These are phyloP conservation scores for Adelphocoris suturalis DNA, from an alignment of 2,888 invertebrate species.

Conservation along the genomic window DNA sequence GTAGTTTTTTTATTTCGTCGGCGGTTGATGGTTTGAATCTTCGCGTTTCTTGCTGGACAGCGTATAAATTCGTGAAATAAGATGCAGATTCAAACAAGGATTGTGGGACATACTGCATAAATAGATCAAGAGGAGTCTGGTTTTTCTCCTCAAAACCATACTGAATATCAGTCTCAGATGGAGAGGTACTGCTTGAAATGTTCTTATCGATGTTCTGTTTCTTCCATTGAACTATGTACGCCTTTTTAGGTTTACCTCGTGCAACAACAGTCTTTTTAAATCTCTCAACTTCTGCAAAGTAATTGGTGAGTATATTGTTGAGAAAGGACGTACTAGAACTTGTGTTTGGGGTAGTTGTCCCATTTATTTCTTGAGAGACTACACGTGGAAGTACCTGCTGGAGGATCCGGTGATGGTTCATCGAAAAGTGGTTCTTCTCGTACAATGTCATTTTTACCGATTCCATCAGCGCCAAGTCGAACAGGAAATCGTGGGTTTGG, in stretches of 20 bases:
- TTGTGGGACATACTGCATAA: neutral
- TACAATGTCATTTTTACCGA: too few relatives aligned
- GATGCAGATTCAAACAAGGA: neutral
- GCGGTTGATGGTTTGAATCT: neutral
- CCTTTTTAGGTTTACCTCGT: neutral
- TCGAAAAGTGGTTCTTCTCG: too few relatives aligned
- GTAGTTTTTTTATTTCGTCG: neutral
- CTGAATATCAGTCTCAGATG: too few relatives aligned
- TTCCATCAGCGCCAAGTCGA: too few relatives aligned
- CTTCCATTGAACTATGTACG: conserved; percentile 12
- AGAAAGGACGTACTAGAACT: too few relatives aligned
- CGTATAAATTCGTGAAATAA: neutral
- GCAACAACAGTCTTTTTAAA: conserved; percentile 17
- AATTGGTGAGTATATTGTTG: conserved; percentile 22
- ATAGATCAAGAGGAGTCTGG: neutral
- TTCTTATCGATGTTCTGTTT: neutral
- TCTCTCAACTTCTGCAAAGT: neutral
- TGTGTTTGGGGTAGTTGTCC: too few relatives aligned
- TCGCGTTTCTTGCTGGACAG: neutral
- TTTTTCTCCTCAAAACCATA: too few relatives aligned
- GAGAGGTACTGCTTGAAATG: neutral
- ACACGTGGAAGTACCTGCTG: too few relatives aligned
- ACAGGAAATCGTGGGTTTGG: too few relatives aligned
- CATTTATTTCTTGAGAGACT: too few relatives aligned
- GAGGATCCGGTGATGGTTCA: too few relatives aligned